Conservation (phyloP, 2,797 vertebrate species). For the Kryptopterus vitreolus region DNA sequence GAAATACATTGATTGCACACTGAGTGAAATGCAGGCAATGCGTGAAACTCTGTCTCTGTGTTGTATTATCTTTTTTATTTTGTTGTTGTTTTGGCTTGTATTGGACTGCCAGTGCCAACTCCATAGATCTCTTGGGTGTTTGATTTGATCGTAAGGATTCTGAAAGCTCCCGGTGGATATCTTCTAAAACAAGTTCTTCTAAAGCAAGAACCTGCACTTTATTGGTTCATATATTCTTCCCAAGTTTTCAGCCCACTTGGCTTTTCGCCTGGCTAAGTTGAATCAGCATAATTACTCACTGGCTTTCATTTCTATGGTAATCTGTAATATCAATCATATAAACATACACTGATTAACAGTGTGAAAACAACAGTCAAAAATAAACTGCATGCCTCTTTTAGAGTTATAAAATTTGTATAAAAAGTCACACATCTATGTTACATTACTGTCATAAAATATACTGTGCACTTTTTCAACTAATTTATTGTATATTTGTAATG, state of each 20-base stretch:
- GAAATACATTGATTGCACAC: not conserved
- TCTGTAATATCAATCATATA: not conserved
- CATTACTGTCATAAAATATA: no score
- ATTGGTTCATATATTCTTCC: conserved; percentile 8
- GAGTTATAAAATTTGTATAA: not conserved
- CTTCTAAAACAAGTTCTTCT: not conserved
- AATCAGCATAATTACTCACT: conserved; percentile 3
- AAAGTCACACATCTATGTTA: no score
- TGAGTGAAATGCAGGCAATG: conserved; percentile 17
- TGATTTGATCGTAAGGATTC: conserved; percentile 37
- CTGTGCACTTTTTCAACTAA: no score
- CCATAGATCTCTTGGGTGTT: conserved; percentile 14
- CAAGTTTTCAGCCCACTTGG: conserved; percentile 19
- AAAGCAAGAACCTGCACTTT: conserved; percentile 17
- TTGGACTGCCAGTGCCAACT: not conserved
- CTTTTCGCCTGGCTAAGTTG: conserved; percentile 6
- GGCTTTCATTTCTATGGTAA: conserved; percentile 12
- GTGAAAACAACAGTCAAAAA: not conserved
- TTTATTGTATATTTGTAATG: no score
- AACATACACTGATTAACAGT: not conserved
- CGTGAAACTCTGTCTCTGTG: conserved; percentile 9
- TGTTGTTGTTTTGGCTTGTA: not conserved
- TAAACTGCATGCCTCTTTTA: not conserved
- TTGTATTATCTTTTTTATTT: not conserved
- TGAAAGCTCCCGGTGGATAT: conserved; percentile 57